Evolutionary conservation across 2,113 vertebrate genomes (phyloP).

Genomic region (Istiophorus platypterus): DNA sequence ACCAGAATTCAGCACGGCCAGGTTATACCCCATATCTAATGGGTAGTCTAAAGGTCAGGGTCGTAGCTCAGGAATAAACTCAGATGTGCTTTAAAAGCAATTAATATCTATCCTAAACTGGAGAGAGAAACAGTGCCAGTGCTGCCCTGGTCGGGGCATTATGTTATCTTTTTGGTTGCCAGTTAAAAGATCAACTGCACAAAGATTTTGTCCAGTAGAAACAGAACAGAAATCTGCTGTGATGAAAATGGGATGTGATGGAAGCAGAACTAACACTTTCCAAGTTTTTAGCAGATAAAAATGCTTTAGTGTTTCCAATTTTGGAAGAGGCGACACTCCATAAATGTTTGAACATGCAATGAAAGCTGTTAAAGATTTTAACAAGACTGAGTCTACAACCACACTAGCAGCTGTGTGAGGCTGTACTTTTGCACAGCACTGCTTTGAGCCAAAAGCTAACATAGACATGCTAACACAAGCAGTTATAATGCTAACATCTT

Average conservation of each 20-base stretch:
- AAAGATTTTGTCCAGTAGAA: background rate
- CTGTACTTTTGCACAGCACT: no score
- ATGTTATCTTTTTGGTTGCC: constrained; percentile 1
- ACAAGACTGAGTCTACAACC: background rate
- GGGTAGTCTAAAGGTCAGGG: constrained; percentile 18
- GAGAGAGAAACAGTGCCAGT: constrained; percentile 8
- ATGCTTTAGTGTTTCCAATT: background rate
- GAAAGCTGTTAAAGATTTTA: constrained; percentile 15
- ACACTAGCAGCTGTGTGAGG: no score
- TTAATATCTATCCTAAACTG: constrained; percentile 52
- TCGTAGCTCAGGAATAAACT: constrained; percentile 20
- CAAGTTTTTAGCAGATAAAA: background rate
- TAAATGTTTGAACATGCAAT: constrained; percentile 8
- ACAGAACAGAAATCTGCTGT: background rate
- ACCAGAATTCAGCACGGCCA: background rate
- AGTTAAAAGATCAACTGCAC: background rate
- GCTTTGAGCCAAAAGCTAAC: no score
- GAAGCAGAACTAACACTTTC: background rate
- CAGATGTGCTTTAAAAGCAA: constrained; percentile 31
- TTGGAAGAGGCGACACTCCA: background rate
- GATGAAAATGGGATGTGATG: background rate
- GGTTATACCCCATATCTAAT: constrained; percentile 12
- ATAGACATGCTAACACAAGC: no score
- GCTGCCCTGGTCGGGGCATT: background rate
- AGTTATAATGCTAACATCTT: no score